A percentile compares a stretch with the other conserved stretches of the same genome.
These are phyloP conservation scores for Halcyon smyrnensis DNA, from an alignment of 2,797 vertebrate species.

Conservation along the genomic window DNA sequence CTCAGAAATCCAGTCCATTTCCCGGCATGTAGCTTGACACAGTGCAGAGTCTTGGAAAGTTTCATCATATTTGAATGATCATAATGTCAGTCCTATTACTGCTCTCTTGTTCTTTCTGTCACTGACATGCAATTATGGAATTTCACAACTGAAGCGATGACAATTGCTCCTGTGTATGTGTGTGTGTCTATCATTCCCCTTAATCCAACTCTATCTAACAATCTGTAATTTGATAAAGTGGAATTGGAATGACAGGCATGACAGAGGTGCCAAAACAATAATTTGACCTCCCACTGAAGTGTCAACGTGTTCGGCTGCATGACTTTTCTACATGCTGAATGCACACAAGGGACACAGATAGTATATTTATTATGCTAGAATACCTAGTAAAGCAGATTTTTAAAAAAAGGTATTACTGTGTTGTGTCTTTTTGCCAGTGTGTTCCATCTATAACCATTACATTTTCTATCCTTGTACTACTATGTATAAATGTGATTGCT, in stretches of 20 bases:
- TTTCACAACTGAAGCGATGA: constrained; percentile 58
- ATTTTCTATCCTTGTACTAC: background rate
- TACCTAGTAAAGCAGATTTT: background rate
- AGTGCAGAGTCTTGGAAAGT: background rate
- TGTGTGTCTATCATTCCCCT: constrained; percentile 25
- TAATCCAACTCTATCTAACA: constrained; percentile 65
- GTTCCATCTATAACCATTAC: background rate
- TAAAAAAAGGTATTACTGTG: background rate
- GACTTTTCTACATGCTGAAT: background rate
- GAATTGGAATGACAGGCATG: constrained; percentile 71
- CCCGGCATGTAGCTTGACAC: constrained; percentile 9
- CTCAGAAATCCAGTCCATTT: background rate
- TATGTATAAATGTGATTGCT: background rate
- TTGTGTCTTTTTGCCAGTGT: background rate
- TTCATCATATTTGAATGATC: background rate
- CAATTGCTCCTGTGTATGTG: constrained; percentile 17
- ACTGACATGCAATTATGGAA: constrained; percentile 69
- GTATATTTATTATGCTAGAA: background rate
- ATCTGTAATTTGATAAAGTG: constrained; percentile 76
- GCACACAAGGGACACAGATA: background rate
- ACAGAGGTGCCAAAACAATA: constrained; percentile 74
- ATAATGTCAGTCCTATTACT: background rate
- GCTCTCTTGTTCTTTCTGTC: constrained; percentile 38
- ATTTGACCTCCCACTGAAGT: constrained; percentile 66
- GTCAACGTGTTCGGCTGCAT: background rate